A percentile compares a stretch with the other conserved stretches of the same genome.
These are phyloP conservation scores for Agapornis canus DNA, from an alignment of 2,797 vertebrate species.

Conservation along the genomic window DNA sequence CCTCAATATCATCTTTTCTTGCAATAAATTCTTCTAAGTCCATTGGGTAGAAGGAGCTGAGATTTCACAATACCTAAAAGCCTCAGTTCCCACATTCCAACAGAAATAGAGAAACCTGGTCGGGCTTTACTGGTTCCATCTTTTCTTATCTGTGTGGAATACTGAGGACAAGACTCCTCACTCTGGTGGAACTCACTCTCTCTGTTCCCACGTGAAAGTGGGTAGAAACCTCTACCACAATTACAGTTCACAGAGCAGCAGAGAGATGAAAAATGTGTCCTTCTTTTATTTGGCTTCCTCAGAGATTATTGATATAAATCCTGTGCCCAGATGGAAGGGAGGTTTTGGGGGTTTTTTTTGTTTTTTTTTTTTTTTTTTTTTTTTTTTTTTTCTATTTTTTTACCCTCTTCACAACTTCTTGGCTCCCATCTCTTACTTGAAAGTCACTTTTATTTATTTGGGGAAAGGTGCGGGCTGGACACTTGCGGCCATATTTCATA, in stretches of 20 bases:
- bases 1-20: slow-evolving; percentile 56
- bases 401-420: background rate
- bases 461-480: slow-evolving; percentile 11
- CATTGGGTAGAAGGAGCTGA: slow-evolving; percentile 13
- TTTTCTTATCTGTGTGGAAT: background rate
- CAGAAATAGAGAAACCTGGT: slow-evolving; percentile 37
- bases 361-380: too few relatives aligned
- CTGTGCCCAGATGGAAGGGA: slow-evolving; percentile 1
- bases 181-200: background rate
- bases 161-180: background rate
- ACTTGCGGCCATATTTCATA: background rate
- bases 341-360: background rate
- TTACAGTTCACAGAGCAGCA: background rate
- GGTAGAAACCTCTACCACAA: slow-evolving; percentile 24
- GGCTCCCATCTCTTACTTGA: background rate
- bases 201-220: slow-evolving; percentile 35
- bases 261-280: slow-evolving; percentile 37
- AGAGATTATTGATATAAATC: slow-evolving; percentile 39
- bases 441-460: slow-evolving; percentile 9
- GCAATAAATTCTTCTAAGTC: slow-evolving; percentile 58
- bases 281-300: slow-evolving; percentile 26
- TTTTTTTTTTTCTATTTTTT: background rate
- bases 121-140: slow-evolving; percentile 26
- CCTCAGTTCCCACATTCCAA: slow-evolving; percentile 49
- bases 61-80: slow-evolving; percentile 58